phyloP scores from a whole-genome alignment of 1,140 invertebrate genomes.

The Drosophila oshimai region DNA sequence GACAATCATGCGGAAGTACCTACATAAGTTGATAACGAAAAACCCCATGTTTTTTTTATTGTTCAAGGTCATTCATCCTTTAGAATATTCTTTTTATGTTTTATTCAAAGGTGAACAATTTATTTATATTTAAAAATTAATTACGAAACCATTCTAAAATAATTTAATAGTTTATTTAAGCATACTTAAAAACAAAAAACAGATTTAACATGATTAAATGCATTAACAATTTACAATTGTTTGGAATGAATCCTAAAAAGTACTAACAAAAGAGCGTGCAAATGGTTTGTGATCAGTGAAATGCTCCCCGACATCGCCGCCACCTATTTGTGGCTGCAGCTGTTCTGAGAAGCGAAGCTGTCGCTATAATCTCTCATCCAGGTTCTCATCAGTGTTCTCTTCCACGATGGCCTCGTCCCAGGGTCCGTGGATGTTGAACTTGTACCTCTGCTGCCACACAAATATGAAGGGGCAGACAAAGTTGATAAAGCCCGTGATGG shows the following conservation, averaged over 20 bases:
- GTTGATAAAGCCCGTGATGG: conserved; percentile 86
- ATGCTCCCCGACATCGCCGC: conserved; percentile 58
- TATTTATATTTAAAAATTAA: too few species aligned
- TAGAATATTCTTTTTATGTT: too few species aligned
- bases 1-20: too few species aligned
- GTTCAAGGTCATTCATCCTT: too few species aligned
- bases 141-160: neutral
- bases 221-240: neutral
- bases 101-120: too few species aligned
- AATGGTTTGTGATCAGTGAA: conserved; percentile 9
- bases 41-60: too few species aligned
- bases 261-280: conserved; percentile 8
- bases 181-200: neutral
- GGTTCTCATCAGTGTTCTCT: conserved; percentile 82
- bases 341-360: conserved; percentile 70
- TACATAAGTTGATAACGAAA: too few species aligned
- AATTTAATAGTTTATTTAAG: neutral
- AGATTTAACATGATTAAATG: neutral
- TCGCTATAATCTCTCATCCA: conserved; percentile 75
- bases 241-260: neutral
- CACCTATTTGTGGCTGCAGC: conserved; percentile 12
- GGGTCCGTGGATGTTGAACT: conserved; percentile 97
- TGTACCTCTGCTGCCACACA: conserved; percentile 91
- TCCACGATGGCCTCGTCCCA: conserved; percentile 95
- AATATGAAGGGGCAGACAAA: conserved; percentile 91